Base-by-base conservation (phyloP, 2,888 invertebrate genomes). In the Sarcophaga subvicina region DNA sequence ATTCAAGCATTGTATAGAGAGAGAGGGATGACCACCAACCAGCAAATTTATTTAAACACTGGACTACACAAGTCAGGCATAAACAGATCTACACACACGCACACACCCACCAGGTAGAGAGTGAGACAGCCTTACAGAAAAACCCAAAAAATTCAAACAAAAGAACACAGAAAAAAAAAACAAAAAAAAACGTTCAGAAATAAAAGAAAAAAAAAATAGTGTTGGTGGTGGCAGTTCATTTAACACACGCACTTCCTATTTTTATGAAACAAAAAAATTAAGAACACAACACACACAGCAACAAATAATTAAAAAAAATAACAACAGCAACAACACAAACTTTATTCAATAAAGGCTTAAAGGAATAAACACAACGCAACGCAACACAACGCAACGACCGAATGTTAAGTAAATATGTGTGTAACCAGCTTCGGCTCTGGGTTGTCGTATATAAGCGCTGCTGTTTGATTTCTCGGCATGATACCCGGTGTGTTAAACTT, bases 401-500 rank as follows among this genome's bases (percentile, higher is more conserved):
- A 37, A 37, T 37, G 37, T 37, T 37, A 37, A 37, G 37, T 37
- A 37, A 37, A 37, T 37, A 49, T 17, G 54, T 54, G 54, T 54
- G 12, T 17, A 54, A 54, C 17, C 54, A 54, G 4, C 54, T 54
- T 8, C 10, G 62, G 22, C 10, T 37, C 2, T 37, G 10, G 8
- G 37, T 37, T 10, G 37, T 37, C 10, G 37, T 62, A 62, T 62
- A 22, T 10, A 22, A 22, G n/a, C 20, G 75, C 37, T 67, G 78
- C 72, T 77, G 72, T 72, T 73, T 77, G 80, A 66, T 70, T 78
- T 75, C 85, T 75, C 82, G 79, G 67, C 79, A 71, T 86, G 76
- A 80, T 83, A 85, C 75, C 73, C 82, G 64, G 64, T 82, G 85
- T 82, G 85, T 79, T 86, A 37, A 82, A 76, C 70, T 76, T 76